Evolutionary conservation across 2,888 invertebrate genomes (phyloP), one percentile per base, ranked within the genome.

Genomic region (Pedicia rivosa): DNA sequence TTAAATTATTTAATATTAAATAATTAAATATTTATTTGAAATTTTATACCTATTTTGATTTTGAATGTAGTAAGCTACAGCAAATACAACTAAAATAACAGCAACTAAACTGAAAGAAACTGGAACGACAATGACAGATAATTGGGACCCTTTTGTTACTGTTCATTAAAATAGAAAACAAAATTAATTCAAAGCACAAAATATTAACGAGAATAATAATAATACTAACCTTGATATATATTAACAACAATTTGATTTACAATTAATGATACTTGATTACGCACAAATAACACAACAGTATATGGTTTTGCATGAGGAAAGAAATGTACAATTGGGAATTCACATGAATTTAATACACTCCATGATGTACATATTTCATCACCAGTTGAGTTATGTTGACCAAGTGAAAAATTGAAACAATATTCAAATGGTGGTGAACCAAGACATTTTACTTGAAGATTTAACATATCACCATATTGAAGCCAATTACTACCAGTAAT

Each of bases 111-210:
- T 78, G 56, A 83, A 88, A 20, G 75, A 70, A 14, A 90, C 80
- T 3, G 90, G 90, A 26, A 90, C 82, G 37, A 88, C 78, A 24
- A 91, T 84, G 4, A 88, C 84, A 0, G 88, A 88, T 36, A 90
- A 61, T 55, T 87, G 88, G 2, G 84, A 74, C 53, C 83, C 78
- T 41, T 73, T 74, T 25, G 73, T 72, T 19, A 74, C 87, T 84
- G 62, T 29, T 70, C 68, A 39, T 27, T 39, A 42, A 42, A 33
- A 32, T 36, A 40, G 37, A 19, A 17, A 26, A 15, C 32, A 4
- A 24, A 14, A 13, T 26, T 30, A 10, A 31, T 39, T 37, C 16
- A 14, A 38, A 20, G 17, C 33, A 29, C 27, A 37, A 26, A 30
- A 25, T 31, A 36, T 16, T 27, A 31, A 14, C 28, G 36, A 45